phyloP scores from a whole-genome alignment of 2,888 invertebrate species.

The Tribolium freemani region DNA sequence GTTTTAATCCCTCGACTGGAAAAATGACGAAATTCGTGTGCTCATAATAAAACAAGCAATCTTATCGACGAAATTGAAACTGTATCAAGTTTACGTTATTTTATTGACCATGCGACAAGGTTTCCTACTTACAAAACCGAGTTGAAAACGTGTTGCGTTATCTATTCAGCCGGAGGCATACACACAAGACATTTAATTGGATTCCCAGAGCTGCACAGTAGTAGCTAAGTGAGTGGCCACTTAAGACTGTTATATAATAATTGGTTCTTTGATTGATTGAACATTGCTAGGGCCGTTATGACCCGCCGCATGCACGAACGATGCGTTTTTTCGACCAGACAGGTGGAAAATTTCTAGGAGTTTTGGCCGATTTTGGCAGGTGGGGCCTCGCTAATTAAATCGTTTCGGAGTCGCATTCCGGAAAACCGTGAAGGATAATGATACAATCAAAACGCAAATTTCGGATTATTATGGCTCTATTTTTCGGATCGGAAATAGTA shows the following conservation, averaged over 20 bases:
- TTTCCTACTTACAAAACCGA: slow-evolving; percentile 53
- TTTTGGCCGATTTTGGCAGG: background rate
- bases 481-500: background rate
- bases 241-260: slow-evolving; percentile 58
- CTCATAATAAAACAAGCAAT: slow-evolving; percentile 26
- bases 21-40: slow-evolving; percentile 32
- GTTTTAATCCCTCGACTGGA: slow-evolving; percentile 27
- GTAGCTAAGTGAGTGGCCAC: slow-evolving; percentile 55
- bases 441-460: slow-evolving; percentile 17
- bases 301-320: background rate
- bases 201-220: slow-evolving; percentile 53
- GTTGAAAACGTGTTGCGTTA: slow-evolving; percentile 49
- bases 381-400: slow-evolving; percentile 9
- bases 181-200: slow-evolving; percentile 54
- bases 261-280: slow-evolving; percentile 57
- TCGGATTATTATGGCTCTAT: slow-evolving; percentile 18
- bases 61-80: slow-evolving; percentile 43
- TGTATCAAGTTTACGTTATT: slow-evolving; percentile 45
- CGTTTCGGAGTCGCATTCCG: slow-evolving; percentile 5
- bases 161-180: slow-evolving; percentile 50
- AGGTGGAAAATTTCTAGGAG: background rate
- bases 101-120: slow-evolving; percentile 47
- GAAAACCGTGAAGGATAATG: slow-evolving; percentile 1
- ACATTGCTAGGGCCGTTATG: slow-evolving; percentile 50
- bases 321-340: slow-evolving; percentile 10